A percentile compares a stretch with the other conserved stretches of the same genome.
Conservation (phyloP, 2,888 invertebrate species). For the Sacculina carcini region DNA sequence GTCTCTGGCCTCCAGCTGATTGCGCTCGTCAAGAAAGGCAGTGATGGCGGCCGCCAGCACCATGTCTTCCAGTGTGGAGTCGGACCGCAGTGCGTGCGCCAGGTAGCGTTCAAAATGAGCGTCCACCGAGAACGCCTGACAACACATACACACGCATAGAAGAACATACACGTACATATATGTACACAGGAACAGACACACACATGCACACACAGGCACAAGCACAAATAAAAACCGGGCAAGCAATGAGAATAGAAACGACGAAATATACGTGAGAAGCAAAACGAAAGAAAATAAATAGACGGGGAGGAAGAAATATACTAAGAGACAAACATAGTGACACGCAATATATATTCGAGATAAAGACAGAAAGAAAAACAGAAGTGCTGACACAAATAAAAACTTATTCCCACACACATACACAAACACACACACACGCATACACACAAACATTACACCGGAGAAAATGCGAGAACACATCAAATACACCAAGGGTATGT, state of each 20-base stretch:
- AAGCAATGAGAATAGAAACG: neutral
- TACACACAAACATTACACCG: too few species aligned
- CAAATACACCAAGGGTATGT: too few species aligned
- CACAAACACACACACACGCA: too few species aligned
- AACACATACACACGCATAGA: neutral
- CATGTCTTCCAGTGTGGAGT: neutral
- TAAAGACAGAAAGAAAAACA: neutral
- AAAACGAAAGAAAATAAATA: neutral
- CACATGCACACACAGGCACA: neutral
- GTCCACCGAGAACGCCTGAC: neutral
- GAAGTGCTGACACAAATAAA: too few species aligned
- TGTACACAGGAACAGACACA: neutral
- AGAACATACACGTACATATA: slow-evolving; percentile 3
- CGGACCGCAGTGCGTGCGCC: neutral
- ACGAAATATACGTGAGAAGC: neutral
- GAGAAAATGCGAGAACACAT: too few species aligned
- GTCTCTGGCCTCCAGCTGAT: neutral
- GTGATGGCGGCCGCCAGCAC: neutral
- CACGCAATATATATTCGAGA: neutral
- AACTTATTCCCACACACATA: too few species aligned
- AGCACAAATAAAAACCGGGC: neutral
- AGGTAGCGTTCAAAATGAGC: neutral
- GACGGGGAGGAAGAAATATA: neutral
- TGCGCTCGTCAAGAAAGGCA: neutral
- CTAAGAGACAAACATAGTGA: neutral